Base-by-base conservation (phyloP, 2,888 invertebrate genomes). In the Drosophila barbarae region DNA sequence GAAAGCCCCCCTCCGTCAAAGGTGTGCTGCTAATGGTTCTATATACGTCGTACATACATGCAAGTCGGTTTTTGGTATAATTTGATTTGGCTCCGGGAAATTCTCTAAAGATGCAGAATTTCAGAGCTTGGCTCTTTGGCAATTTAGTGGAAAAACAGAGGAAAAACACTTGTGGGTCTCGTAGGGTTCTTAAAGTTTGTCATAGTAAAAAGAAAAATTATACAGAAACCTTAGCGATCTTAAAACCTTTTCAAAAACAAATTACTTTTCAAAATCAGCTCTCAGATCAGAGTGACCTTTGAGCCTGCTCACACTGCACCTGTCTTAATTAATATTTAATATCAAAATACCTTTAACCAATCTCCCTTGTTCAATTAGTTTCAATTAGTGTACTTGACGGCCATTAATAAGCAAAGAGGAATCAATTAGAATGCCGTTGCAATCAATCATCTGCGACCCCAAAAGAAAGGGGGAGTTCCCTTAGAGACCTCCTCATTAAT, bases 371-470 rank as follows among this genome's bases (percentile, higher is more conserved):
- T 32, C 46, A 47, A 32, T 47, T 47, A 32, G 13, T 21, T 21
- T 9, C 46, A 47, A 32, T 47, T 21, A 21, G 46, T 32, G 13
- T 9, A 13, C 30, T 18, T 13, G 44, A 30, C 18, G 18, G 13
- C 18, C 28, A 18, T 30, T 46, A 46, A 36, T 50, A 21, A 21
- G 10, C 51, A 51, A 36, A 36, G 4, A 9, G 8, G 12, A 30
- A 51, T 51, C 38, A 51, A 56, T 38, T 51, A 21, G 13, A 51
- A 15, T 21, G 38, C 7, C 38, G 56, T 50, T 57, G 52, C 52
- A 51, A 56, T 55, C 51, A 38, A 44, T 63, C 42, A 63, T 50
- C 21, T 7, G 21, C 51, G 36, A 61, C 42, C 38, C 18, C 18
- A 38, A 26, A 49, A 6, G 9, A 15, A n/a, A 15, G 9, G 28